Conservation (phyloP, 2,888 invertebrate genomes). For the Pristionchus fissidentatus region DNA sequence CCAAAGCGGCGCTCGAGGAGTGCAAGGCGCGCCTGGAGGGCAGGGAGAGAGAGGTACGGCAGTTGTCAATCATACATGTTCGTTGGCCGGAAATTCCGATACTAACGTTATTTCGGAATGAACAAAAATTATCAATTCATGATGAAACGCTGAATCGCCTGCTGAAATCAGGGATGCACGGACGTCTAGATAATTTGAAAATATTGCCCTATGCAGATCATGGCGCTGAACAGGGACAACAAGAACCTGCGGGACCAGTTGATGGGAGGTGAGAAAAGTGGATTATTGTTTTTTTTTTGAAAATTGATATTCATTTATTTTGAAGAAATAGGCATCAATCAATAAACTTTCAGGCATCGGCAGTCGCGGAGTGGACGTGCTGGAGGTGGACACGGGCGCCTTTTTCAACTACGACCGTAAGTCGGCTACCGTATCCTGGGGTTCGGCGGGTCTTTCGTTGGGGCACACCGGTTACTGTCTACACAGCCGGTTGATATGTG, state of each 20-base stretch:
- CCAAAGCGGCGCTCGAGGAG: conserved; percentile 45
- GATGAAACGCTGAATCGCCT: too few species aligned
- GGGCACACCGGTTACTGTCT: too few species aligned
- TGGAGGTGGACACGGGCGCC: conserved; percentile 44
- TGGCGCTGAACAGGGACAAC: conserved; percentile 10
- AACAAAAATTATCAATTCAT: too few species aligned
- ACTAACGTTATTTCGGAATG: too few species aligned
- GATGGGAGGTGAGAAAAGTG: background rate
- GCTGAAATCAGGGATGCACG: background rate
- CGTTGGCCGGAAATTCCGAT: too few species aligned
- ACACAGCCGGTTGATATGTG: too few species aligned
- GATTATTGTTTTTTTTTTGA: background rate
- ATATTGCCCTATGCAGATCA: background rate
- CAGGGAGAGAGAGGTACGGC: conserved; percentile 25
- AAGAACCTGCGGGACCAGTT: conserved; percentile 39
- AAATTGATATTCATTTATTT: too few species aligned
- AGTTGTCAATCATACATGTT: background rate
- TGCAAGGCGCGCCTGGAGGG: conserved; percentile 34
- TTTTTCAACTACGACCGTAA: conserved; percentile 49
- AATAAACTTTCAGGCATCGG: background rate
- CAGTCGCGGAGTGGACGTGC: conserved; percentile 33
- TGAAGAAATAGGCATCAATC: too few species aligned
- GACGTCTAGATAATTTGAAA: background rate
- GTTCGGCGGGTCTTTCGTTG: too few species aligned
- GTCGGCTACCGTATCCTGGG: background rate